Percentiles rank a stretch among this genome's conserved stretches.
These are phyloP conservation scores for Argyrosomus regius DNA, from an alignment of 2,797 vertebrate genomes.

Conservation along the genomic window DNA sequence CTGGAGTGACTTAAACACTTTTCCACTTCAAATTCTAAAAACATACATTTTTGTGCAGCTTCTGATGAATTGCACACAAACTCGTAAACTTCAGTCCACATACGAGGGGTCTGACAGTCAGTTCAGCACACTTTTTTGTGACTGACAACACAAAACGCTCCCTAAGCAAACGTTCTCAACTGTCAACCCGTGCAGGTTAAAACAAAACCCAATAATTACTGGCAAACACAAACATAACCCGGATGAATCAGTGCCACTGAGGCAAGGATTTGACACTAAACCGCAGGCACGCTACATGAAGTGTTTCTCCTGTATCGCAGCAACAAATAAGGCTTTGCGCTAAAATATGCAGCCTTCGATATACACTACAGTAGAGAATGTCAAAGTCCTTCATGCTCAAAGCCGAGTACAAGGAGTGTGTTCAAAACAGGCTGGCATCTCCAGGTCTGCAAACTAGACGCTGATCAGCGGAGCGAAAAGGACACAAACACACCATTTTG, in stretches of 20 bases:
- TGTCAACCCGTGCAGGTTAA: background rate
- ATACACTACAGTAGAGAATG: background rate
- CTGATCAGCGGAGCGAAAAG: conserved; percentile 62
- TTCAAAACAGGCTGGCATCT: conserved; percentile 40
- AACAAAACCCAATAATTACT: background rate
- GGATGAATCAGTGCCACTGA: background rate
- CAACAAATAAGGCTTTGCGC: background rate
- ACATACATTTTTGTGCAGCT: background rate
- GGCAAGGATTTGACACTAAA: background rate
- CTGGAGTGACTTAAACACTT: background rate
- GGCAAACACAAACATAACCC: conserved; percentile 2
- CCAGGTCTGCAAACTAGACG: conserved; percentile 41
- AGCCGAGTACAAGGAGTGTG: conserved; percentile 21
- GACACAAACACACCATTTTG: conserved; percentile 73
- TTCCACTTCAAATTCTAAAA: background rate
- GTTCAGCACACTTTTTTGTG: background rate
- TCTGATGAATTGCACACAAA: background rate
- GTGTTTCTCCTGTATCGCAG: background rate
- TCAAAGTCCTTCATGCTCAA: conserved; percentile 9
- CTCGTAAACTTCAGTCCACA: background rate
- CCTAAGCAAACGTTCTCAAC: background rate
- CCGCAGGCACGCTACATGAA: background rate
- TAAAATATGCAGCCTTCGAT: conserved; percentile 1
- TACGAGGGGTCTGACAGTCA: background rate
- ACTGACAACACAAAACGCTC: background rate